Evolutionary conservation across 1,140 invertebrate species (phyloP), one percentile per base, ranked within the genome.

Genomic region (Orchestia grillus): DNA sequence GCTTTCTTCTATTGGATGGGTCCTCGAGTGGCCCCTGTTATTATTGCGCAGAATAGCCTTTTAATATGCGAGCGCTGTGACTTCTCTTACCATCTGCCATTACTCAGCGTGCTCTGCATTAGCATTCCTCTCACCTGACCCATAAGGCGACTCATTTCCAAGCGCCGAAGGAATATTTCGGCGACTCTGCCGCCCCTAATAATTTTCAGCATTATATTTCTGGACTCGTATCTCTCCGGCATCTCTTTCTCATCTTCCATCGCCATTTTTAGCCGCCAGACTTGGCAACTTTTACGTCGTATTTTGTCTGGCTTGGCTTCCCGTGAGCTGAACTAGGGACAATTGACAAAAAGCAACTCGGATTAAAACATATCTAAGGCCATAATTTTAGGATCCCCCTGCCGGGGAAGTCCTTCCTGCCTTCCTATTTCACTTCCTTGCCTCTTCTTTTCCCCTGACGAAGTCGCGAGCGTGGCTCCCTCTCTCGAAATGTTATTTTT

Each of bases 71-170:
- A 94, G 92, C 44, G 43, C 43, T 45, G 43, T 45, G 92, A 45
- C 43, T 94, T 94, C 40, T 45, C 92, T 23, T 45, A 47, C 41
- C 92, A 45, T 42, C 43, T 94, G 43, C 43, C 44, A 45, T 45
- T 94, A 94, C 44, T 94, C 92, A 94, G 92, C 44, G 43, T 45
- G 92, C 44, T 44, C 92, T 94, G 41, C 92, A 45, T 94, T 94
- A 94, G 92, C 92, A 94, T 94, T 94, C 92, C 43, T 94, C 92
- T 94, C 92, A 47, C 43, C 44, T 94, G 43, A 47, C 43, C 92
- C 92, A 94, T 94, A 94, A 94, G 92, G 92, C 92, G 44, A 94
- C 92, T 91, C 88, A 94, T 94, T 94, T 94, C 92, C 40, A 94
- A 94, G 43, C 43, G 40, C 92, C 43, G 44, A 44, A 47, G 92